Percentiles rank a stretch among this genome's conserved stretches.
phyloP scores from a whole-genome alignment of 1,140 invertebrate species.

The Ostrea edulis region DNA sequence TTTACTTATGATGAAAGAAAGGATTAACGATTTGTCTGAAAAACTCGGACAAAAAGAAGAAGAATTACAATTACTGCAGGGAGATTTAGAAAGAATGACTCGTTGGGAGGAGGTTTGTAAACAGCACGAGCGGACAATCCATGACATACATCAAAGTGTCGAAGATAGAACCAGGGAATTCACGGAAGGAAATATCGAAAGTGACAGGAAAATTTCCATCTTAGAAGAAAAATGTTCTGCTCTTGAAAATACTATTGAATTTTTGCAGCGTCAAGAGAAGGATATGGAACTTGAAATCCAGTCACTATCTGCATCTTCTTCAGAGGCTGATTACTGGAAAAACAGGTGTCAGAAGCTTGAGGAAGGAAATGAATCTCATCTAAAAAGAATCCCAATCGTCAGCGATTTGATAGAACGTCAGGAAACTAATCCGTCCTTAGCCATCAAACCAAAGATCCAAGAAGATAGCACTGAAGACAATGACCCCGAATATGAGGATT shows the following conservation, averaged over 20 bases:
- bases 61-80: too few relatives aligned
- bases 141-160: constrained; percentile 7
- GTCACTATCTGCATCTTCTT: background rate
- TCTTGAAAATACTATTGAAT: constrained; percentile 38
- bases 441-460: constrained; percentile 5
- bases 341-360: constrained; percentile 19
- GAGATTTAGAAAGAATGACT: too few relatives aligned
- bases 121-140: constrained; percentile 28
- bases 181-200: background rate
- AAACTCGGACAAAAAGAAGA: too few relatives aligned
- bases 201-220: background rate
- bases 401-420: too few relatives aligned
- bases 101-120: constrained; percentile 50
- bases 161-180: constrained; percentile 24
- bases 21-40: too few relatives aligned
- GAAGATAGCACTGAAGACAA: background rate
- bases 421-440: too few relatives aligned
- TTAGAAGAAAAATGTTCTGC: constrained; percentile 43
- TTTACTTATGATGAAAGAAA: constrained; percentile 59
- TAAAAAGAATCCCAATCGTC: too few relatives aligned
- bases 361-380: too few relatives aligned
- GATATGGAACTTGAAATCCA: too few relatives aligned
- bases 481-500: background rate
- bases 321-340: constrained; percentile 35
- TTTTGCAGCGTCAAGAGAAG: constrained; percentile 35